Conservation (phyloP, 2,797 vertebrate genomes). For the Atherinosoma microstoma region DNA sequence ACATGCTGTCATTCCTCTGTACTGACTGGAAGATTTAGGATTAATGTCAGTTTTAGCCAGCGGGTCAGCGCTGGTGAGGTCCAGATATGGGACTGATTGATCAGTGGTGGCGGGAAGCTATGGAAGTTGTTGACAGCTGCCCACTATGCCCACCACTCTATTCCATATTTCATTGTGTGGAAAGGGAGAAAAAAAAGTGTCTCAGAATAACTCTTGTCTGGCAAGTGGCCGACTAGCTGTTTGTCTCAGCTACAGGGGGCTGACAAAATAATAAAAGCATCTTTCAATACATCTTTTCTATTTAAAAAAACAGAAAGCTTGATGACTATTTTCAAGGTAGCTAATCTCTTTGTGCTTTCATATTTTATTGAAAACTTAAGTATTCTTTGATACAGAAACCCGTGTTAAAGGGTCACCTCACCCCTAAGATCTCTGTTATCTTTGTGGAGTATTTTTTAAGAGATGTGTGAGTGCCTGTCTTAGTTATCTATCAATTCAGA, state of each 20-base stretch:
- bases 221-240: conserved; percentile 59
- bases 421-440: background rate
- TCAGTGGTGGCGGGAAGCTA: conserved; percentile 67
- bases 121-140: conserved; percentile 74
- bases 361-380: background rate
- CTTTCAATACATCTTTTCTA: conserved; percentile 3
- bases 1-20: conserved; percentile 58
- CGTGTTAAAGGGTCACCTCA: background rate
- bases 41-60: conserved; percentile 76
- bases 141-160: conserved; percentile 53
- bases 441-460: background rate
- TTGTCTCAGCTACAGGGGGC: conserved; percentile 47
- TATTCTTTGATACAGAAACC: background rate
- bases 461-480: background rate
- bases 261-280: conserved; percentile 21
- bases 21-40: conserved; percentile 73
- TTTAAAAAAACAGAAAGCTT: background rate
- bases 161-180: conserved; percentile 64
- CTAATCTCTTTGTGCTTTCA: background rate
- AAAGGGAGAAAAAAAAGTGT: conserved; percentile 14
- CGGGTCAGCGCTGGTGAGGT: conserved; percentile 63
- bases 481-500: background rate
- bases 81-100: conserved; percentile 66
- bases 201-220: conserved; percentile 61
- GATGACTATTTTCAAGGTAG: background rate